Base-by-base conservation (phyloP, 1,140 invertebrate species). In the Lysiphlebus fabarum region DNA sequence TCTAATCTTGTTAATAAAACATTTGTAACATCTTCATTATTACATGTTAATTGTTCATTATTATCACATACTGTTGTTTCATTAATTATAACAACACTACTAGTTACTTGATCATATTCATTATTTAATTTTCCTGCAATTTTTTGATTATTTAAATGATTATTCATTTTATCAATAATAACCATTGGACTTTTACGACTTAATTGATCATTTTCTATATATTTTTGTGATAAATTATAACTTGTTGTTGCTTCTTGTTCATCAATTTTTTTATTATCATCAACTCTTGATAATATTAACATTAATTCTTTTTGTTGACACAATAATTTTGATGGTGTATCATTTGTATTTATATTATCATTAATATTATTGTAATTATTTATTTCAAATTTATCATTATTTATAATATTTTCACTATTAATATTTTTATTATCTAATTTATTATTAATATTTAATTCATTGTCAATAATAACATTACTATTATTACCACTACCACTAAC, bases 1-100 rank as follows among this genome's bases (percentile, higher is more conserved):
- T 74, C 73, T 5, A 78, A 53, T 58, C 76, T 72, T 12, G 71
- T 71, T 17, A 77, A 67, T 7, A 76, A 65, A 8, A 62, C 58
- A 11, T 61, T 43, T 36, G 67, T 53, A 0, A 66, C 66, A 9
- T 73, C 72, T 12, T 73, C 71, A 42, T 70, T 72, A 6, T 62
- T 53, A 4, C 66, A 51, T 26, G 4, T 26, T 4, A 26, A 26
- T 6, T 65, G 63, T 50, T 72, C 72, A 17, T 42, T 68, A 9
- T 75, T 73, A 0, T 59, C 55, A 12, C 68, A 67, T n/a, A 17
- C 40, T 2, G 36, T 34, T 34, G 26, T 45, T 26, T 59, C 53
- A 38, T 37, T 38, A 47, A 43, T 38, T 53, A 69, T 70, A 1
- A 62, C 58, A 7, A 67, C 59, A 58, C 73, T 76, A 43, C 76